phyloP scores from a whole-genome alignment of 1,140 invertebrate species.

The Nebria ingens region DNA sequence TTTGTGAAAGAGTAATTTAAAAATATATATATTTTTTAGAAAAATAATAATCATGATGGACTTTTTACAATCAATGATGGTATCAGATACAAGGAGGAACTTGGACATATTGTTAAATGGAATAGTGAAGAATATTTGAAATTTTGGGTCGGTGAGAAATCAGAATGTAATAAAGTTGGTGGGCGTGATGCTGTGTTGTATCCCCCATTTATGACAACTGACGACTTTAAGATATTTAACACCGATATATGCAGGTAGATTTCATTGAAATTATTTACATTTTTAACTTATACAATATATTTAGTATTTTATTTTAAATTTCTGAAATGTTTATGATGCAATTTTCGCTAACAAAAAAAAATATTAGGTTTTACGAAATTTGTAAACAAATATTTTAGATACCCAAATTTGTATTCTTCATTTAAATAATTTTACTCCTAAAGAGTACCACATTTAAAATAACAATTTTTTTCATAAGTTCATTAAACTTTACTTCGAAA shows the following conservation, averaged over 20 bases:
- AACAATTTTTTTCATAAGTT: no score
- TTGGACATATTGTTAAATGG: constrained; percentile 31
- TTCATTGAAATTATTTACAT: not conserved
- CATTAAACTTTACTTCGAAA: no score
- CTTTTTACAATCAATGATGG: constrained; percentile 34
- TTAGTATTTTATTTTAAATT: no score
- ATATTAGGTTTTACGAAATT: no score
- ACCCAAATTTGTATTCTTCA: no score
- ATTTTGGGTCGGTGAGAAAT: constrained; percentile 24
- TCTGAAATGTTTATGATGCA: no score
- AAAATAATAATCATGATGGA: constrained; percentile 36
- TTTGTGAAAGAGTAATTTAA: no score
- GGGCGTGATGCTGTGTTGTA: constrained; percentile 35
- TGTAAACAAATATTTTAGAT: no score
- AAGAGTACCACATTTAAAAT: no score
- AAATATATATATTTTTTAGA: constrained; percentile 31
- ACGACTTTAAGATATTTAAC: constrained; percentile 33
- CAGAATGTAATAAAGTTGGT: constrained; percentile 32
- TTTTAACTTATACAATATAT: not conserved
- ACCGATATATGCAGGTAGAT: constrained; percentile 36
- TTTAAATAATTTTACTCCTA: no score
- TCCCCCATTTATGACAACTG: constrained; percentile 28
- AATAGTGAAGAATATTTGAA: constrained; percentile 27
- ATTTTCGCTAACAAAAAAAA: no score
- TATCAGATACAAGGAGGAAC: constrained; percentile 23